These are phyloP conservation scores for Patella caerulea DNA, from an alignment of 2,888 invertebrate species.

Conservation along the genomic window DNA sequence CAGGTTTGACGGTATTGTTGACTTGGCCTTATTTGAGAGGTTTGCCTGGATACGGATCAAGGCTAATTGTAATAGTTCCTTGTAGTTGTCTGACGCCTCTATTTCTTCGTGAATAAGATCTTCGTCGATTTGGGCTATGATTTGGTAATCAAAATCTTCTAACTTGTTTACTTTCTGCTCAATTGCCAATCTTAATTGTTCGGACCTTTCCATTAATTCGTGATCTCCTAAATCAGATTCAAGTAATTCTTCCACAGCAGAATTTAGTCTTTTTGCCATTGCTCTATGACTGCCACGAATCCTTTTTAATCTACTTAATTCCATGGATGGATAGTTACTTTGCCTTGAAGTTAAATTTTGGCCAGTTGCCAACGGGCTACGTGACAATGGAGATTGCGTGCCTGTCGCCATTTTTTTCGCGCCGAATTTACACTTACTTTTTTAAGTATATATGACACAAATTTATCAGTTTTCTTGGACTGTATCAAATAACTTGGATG, in stretches of 20 bases:
- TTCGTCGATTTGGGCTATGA: background rate
- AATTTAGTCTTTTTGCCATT: background rate
- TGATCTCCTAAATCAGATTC: background rate
- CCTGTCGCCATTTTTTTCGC: no score
- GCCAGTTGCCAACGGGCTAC: no score
- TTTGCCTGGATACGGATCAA: background rate
- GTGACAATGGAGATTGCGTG: no score
- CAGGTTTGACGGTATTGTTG: no score
- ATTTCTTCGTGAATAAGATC: background rate
- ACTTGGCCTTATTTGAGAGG: no score
- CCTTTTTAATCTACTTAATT: background rate
- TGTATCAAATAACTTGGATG: background rate
- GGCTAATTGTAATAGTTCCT: background rate
- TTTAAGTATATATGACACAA: no score
- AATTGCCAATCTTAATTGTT: background rate
- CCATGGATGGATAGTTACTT: background rate
- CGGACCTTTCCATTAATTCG: background rate
- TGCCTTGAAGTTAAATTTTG: no score
- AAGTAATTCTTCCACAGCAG: background rate
- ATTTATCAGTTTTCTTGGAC: no score
- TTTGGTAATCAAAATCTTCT: background rate
- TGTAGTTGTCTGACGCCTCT: background rate
- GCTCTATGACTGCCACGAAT: background rate
- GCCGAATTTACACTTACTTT: no score
- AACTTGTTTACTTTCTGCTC: background rate